phyloP scores from a whole-genome alignment of 2,797 vertebrate species.

The Myiothlypis chrysogaster region DNA sequence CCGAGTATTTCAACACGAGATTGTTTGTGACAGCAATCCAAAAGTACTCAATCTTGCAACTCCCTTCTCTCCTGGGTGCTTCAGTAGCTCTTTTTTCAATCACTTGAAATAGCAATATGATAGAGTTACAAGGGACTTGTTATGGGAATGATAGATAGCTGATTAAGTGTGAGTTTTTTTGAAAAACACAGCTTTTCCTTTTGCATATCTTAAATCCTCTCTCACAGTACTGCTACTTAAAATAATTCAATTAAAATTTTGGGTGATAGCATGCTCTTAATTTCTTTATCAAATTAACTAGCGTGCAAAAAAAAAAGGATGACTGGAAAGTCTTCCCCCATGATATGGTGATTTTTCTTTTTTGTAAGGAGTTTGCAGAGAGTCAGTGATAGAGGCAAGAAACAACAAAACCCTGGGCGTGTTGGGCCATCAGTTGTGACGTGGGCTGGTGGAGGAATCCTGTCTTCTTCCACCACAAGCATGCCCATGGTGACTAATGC shows the following conservation, averaged over 20 bases:
- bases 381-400: not conserved
- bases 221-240: not conserved
- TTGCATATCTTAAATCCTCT: not conserved
- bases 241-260: constrained; percentile 31
- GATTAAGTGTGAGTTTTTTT: not conserved
- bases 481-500: not conserved
- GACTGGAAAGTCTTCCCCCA: not conserved
- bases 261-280: not conserved
- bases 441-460: not conserved
- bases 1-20: not conserved
- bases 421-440: not conserved
- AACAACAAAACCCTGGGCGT: not conserved
- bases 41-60: not conserved
- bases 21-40: constrained; percentile 45
- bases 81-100: constrained; percentile 19
- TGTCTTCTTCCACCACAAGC: not conserved
- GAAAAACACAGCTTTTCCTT: not conserved
- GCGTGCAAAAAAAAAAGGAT: not conserved
- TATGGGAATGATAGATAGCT: not conserved
- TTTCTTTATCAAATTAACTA: constrained; percentile 4
- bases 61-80: constrained; percentile 27
- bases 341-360: accelerated
- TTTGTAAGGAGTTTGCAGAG: not conserved
- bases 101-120: not conserved
- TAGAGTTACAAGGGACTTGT: not conserved